A percentile compares a stretch with the other conserved stretches of the same genome.
These are phyloP conservation scores for Nothocercus nigrocapillus DNA, from an alignment of 2,113 vertebrate species.

Conservation along the genomic window DNA sequence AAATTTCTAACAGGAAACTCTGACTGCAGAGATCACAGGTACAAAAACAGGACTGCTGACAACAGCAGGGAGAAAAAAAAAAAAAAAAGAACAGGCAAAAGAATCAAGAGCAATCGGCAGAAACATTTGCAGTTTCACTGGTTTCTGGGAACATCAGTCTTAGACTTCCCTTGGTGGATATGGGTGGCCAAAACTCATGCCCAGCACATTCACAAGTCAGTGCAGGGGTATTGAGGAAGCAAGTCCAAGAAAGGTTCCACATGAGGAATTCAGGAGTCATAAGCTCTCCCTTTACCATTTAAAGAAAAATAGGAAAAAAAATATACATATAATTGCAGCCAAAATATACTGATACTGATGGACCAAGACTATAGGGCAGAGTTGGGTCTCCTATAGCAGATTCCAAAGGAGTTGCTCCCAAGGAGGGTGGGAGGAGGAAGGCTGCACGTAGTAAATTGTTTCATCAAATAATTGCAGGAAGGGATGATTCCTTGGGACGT, in stretches of 20 bases:
- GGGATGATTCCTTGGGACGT: background rate
- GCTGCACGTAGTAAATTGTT: background rate
- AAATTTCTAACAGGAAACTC: background rate
- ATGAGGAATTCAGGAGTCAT: background rate
- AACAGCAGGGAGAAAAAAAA: background rate
- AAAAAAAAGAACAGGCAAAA: background rate
- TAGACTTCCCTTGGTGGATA: fast-evolving
- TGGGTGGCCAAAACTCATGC: background rate
- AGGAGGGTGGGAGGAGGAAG: fast-evolving
- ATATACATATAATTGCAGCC: background rate
- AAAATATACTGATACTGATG: background rate
- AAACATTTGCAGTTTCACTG: background rate
- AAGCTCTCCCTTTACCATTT: background rate
- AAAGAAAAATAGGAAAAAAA: background rate
- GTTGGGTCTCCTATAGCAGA: background rate
- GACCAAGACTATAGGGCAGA: background rate
- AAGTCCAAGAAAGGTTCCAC: background rate
- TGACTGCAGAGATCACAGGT: background rate
- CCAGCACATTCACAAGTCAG: background rate
- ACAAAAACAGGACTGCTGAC: fast-evolving
- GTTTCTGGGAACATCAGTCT: background rate
- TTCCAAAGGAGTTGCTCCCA: background rate
- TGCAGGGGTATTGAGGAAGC: background rate
- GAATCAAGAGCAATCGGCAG: background rate
- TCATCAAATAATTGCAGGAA: background rate